These are phyloP conservation scores for Cephonodes hylas DNA, from an alignment of 2,888 invertebrate species.

Conservation along the genomic window DNA sequence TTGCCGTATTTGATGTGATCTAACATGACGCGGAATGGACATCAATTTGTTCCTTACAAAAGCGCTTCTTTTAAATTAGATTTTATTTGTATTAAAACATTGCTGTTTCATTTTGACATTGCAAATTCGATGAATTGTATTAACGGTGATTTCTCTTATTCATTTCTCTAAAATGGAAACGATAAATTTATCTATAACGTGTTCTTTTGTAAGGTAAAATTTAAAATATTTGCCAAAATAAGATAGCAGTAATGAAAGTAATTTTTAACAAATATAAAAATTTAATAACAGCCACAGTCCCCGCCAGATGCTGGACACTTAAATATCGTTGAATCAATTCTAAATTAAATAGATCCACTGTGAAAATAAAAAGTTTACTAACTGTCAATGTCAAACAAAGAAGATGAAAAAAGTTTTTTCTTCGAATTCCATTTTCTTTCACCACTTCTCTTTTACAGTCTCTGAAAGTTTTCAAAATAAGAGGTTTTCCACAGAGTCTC, in stretches of 20 bases:
- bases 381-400: conserved; percentile 81
- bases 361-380: conserved; percentile 77
- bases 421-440: conserved; percentile 77
- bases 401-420: conserved; percentile 81
- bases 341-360: conserved; percentile 78
- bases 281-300: conserved; percentile 62
- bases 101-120: background rate
- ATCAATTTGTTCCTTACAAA: background rate
- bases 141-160: background rate
- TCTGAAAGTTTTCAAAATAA: conserved; percentile 80
- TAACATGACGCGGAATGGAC: conserved; percentile 4
- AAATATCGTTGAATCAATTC: conserved; percentile 65
- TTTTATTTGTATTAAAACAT: background rate
- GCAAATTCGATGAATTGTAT: background rate
- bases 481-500: conserved; percentile 79
- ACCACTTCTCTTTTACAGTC: conserved; percentile 77
- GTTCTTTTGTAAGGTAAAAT: background rate
- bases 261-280: conserved; percentile 13
- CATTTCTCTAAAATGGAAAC: background rate
- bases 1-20: background rate
- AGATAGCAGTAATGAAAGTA: background rate
- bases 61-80: background rate
- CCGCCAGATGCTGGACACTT: conserved; percentile 69
- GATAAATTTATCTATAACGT: background rate
- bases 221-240: background rate